Percentiles rank a stretch among this genome's conserved stretches.
Conservation (phyloP, 2,797 vertebrate genomes). For the Malacoraja senta region DNA sequence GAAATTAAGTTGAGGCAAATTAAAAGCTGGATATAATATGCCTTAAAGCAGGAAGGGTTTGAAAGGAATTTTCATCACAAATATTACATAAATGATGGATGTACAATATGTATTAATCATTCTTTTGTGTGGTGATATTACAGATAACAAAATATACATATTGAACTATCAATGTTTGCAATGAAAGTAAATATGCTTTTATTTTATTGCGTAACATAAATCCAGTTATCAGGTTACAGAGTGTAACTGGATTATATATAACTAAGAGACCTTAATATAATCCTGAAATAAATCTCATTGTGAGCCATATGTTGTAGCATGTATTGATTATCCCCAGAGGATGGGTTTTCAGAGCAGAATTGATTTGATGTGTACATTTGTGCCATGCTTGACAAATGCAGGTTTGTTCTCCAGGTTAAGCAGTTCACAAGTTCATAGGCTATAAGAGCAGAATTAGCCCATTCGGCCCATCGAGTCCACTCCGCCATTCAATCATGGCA, state of each 20-base stretch:
- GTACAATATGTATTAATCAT: not conserved
- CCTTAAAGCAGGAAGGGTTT: not conserved
- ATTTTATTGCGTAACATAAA: not conserved
- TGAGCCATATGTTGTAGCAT: not conserved
- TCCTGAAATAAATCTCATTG: not conserved
- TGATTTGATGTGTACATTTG: not conserved
- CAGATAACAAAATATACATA: not conserved
- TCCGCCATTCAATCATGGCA: no score
- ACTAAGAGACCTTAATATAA: slow-evolving; percentile 5
- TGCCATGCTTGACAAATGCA: not conserved
- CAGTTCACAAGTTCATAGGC: not conserved
- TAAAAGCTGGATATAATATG: not conserved
- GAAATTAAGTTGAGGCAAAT: not conserved
- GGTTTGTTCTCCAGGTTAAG: not conserved
- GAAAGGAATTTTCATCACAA: not conserved
- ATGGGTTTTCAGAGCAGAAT: not conserved
- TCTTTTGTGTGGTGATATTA: not conserved
- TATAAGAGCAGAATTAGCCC: no score
- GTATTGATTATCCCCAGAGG: slow-evolving; percentile 19
- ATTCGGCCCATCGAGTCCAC: no score
- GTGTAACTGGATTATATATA: not conserved
- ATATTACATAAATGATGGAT: not conserved
- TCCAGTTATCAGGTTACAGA: not conserved
- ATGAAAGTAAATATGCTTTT: not conserved
- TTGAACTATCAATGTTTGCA: not conserved